A percentile compares a stretch with the other conserved stretches of the same genome.
Evolutionary conservation across 2,797 vertebrate species (phyloP).

Genomic region (Nannoperca obscura): DNA sequence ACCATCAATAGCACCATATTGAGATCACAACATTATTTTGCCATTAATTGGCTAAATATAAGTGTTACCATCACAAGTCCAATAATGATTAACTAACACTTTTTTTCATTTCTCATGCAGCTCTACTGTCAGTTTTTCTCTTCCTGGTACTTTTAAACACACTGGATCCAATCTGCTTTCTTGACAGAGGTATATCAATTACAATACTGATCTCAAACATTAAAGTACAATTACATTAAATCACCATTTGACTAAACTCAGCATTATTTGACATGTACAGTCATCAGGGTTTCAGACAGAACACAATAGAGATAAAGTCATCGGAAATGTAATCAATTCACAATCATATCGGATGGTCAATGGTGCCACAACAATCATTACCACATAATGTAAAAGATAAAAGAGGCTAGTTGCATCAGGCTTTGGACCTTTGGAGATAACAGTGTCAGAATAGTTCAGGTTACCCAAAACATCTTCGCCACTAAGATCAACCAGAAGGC

Average conservation of each 20-base stretch:
- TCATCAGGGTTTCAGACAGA: constrained; percentile 54
- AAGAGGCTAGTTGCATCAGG: constrained; percentile 23
- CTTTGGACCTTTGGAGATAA: constrained; percentile 31
- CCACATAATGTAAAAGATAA: constrained; percentile 45
- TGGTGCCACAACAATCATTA: constrained; percentile 63
- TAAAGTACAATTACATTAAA: constrained; percentile 78
- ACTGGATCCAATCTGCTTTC: constrained; percentile 59
- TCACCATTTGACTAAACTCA: constrained; percentile 76
- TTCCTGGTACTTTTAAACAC: constrained; percentile 67
- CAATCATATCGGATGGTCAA: constrained; percentile 68
- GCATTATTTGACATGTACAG: constrained; percentile 69
- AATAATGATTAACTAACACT: constrained; percentile 76
- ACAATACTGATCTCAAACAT: constrained; percentile 80
- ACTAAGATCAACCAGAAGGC: constrained; percentile 23
- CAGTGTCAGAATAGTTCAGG: constrained; percentile 14
- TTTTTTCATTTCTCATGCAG: constrained; percentile 69
- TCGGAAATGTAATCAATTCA: constrained; percentile 67
- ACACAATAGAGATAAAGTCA: constrained; percentile 66
- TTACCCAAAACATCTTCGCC: constrained; percentile 14
- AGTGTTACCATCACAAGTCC: constrained; percentile 82
- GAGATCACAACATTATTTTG: constrained; percentile 77
- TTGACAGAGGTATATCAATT: constrained; percentile 64
- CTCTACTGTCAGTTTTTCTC: constrained; percentile 60
- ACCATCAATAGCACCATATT: constrained; percentile 78
- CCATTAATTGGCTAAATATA: constrained; percentile 75